Conservation (phyloP, 2,888 invertebrate genomes). For the Xanthia icteritia region DNA sequence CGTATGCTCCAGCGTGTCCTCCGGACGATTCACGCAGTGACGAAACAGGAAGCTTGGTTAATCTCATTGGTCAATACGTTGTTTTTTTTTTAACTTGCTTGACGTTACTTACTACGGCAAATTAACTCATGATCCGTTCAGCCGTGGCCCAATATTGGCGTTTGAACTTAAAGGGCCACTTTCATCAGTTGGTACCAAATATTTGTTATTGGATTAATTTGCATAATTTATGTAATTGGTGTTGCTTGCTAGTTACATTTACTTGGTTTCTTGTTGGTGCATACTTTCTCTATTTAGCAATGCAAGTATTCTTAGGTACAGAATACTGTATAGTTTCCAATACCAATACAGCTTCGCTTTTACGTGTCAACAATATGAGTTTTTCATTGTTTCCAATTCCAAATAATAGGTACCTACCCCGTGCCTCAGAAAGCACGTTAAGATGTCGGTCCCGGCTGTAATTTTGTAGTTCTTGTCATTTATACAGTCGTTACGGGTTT, state of each 20-base stretch:
- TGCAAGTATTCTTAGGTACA: background rate
- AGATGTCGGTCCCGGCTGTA: background rate
- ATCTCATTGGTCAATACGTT: constrained; percentile 28
- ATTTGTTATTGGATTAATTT: constrained; percentile 48
- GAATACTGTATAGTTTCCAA: background rate
- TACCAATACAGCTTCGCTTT: background rate
- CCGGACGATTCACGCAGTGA: too few relatives aligned
- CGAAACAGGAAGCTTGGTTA: too few relatives aligned
- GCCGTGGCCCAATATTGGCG: constrained; percentile 53
- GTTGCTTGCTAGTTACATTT: constrained; percentile 18
- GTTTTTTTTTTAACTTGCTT: constrained; percentile 39
- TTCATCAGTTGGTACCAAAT: constrained; percentile 54
- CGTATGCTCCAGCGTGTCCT: too few relatives aligned
- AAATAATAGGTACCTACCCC: background rate
- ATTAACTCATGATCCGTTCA: constrained; percentile 18
- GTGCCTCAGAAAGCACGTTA: background rate
- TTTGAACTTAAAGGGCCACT: constrained; percentile 39
- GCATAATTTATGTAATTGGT: constrained; percentile 43
- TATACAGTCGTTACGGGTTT: background rate
- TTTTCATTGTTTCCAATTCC: background rate
- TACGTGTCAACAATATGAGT: background rate
- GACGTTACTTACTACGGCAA: constrained; percentile 4
- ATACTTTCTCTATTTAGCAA: constrained; percentile 36
- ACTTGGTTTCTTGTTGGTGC: constrained; percentile 4
- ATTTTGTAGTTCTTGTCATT: background rate